A percentile compares a stretch with the other conserved stretches of the same genome.
phyloP scores from a whole-genome alignment of 2,797 vertebrate species.

The Amblyraja radiata region DNA sequence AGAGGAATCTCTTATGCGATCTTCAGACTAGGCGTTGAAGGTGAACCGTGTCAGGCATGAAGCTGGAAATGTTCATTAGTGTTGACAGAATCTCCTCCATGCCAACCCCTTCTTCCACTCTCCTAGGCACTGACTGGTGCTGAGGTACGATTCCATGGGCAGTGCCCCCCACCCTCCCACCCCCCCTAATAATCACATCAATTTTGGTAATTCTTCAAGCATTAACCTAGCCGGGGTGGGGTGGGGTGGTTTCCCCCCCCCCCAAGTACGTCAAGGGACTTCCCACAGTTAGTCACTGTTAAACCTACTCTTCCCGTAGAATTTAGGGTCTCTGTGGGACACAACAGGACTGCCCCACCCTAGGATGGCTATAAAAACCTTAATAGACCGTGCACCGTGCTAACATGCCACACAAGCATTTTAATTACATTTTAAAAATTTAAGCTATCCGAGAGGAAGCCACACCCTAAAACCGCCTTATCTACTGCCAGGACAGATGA shows the following conservation, averaged over 20 bases:
- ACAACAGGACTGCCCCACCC: background rate
- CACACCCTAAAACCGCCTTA: conserved; percentile 6
- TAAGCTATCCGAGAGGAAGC: background rate
- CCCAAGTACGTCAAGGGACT: background rate
- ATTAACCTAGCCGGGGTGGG: too few relatives aligned
- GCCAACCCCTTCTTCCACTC: background rate
- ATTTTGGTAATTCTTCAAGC: background rate
- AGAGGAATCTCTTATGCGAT: background rate
- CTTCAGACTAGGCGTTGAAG: background rate
- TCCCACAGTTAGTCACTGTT: background rate
- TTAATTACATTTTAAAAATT: background rate
- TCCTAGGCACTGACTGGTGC: conserved; percentile 23
- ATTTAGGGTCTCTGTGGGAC: background rate
- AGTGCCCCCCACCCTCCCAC: background rate
- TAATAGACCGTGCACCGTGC: conserved; percentile 14
- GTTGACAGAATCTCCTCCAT: background rate
- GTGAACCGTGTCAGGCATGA: background rate
- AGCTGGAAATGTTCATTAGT: background rate
- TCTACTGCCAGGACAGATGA: background rate
- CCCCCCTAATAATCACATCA: background rate
- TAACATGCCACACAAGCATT: conserved; percentile 24
- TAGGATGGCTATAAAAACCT: background rate
- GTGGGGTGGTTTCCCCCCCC: background rate
- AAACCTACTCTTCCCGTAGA: background rate
- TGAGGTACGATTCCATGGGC: conserved; percentile 9